A percentile compares a stretch with the other conserved stretches of the same genome.
Evolutionary conservation across 2,113 vertebrate genomes (phyloP).

Genomic region (Corvus hawaiiensis): DNA sequence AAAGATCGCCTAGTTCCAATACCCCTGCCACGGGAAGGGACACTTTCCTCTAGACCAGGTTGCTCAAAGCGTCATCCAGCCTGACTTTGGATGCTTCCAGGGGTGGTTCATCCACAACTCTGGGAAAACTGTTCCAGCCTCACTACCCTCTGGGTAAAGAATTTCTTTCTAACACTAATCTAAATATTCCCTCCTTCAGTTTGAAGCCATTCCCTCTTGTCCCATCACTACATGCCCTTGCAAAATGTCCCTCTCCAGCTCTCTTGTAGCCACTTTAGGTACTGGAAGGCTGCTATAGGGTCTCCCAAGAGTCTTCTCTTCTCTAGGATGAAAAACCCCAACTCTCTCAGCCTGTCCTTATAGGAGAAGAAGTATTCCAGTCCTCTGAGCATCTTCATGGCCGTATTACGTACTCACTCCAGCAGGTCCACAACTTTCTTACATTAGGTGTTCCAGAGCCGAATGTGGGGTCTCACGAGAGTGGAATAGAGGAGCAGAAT

Average conservation of each 20-base stretch:
- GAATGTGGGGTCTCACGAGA: background rate
- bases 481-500: background rate
- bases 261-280: background rate
- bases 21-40: background rate
- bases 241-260: background rate
- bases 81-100: background rate
- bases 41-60: background rate
- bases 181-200: background rate
- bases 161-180: background rate
- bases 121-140: background rate
- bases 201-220: background rate
- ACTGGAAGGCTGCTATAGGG: background rate
- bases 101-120: background rate
- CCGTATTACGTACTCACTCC: background rate
- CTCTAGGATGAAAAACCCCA: background rate
- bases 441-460: accelerated
- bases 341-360: background rate
- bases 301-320: background rate
- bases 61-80: background rate
- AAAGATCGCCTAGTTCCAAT: background rate
- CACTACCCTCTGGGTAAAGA: background rate
- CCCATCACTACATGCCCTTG: background rate
- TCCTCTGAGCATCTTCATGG: background rate
- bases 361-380: background rate
- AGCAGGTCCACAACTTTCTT: background rate